A percentile compares a stretch with the other conserved stretches of the same genome.
Conservation (phyloP, 2,797 vertebrate genomes). For the Acridotheres tristis region DNA sequence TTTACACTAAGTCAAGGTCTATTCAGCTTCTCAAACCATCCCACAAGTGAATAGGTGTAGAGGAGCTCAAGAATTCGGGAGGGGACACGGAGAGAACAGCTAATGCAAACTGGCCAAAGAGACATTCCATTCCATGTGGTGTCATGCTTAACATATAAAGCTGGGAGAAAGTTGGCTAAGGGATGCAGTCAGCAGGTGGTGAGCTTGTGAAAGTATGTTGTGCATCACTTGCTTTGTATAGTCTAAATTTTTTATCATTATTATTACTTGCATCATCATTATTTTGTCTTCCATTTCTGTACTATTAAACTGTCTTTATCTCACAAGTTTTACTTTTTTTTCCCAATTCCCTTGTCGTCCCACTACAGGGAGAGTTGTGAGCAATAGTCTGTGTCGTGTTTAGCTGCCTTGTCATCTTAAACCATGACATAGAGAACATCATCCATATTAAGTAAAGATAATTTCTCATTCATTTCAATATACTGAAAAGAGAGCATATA, state of each 20-base stretch:
- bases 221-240: no score
- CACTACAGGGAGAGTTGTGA: fast-evolving
- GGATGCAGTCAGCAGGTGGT: not conserved
- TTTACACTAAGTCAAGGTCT: not conserved
- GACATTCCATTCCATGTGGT: not conserved
- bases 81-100: not conserved
- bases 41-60: not conserved
- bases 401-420: not conserved
- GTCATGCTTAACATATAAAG: fast-evolving
- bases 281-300: not conserved
- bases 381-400: not conserved
- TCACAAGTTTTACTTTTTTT: not conserved
- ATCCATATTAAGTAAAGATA: not conserved
- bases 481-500: not conserved
- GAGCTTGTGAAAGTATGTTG: not conserved
- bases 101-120: not conserved
- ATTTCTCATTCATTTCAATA: not conserved
- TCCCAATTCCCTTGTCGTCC: not conserved
- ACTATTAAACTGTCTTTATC: not conserved
- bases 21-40: not conserved
- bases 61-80: not conserved
- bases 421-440: not conserved
- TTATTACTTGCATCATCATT: not conserved
- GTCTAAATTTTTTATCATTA: not conserved
- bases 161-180: not conserved